Conservation (phyloP, 2,113 vertebrate genomes). For the Acanthochromis polyacanthus region DNA sequence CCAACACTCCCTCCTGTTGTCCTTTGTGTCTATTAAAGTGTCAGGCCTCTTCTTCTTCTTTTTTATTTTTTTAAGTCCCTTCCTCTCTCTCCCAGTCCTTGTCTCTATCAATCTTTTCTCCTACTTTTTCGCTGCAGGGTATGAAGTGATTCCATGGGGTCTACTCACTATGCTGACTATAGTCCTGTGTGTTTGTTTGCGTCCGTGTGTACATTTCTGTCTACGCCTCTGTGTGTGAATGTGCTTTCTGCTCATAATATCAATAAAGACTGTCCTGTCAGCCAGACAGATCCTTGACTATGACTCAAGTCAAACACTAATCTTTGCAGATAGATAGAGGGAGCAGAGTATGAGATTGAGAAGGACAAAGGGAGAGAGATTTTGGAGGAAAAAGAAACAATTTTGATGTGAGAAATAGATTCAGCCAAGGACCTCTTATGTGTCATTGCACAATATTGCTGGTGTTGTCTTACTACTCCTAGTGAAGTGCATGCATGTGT, state of each 20-base stretch:
- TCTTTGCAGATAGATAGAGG: conserved; percentile 15
- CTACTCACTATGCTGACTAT: conserved; percentile 19
- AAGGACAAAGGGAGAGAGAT: background rate
- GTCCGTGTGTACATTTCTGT: conserved; percentile 22
- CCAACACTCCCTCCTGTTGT: conserved; percentile 13
- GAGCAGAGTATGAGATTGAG: background rate
- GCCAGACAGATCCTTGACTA: conserved; percentile 22
- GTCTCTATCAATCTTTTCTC: conserved; percentile 24
- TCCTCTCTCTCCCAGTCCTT: conserved; percentile 29
- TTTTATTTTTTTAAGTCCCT: conserved; percentile 4
- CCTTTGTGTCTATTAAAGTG: conserved; percentile 54
- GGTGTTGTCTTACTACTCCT: conserved; percentile 26
- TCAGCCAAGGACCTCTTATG: conserved; percentile 9
- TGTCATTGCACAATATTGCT: conserved; percentile 48
- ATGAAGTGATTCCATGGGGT: conserved; percentile 31
- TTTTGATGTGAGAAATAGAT: conserved; percentile 16
- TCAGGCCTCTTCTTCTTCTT: conserved; percentile 15
- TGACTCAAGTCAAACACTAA: conserved; percentile 35
- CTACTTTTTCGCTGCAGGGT: conserved; percentile 26
- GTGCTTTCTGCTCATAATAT: conserved; percentile 36
- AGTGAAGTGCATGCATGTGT: conserved; percentile 36
- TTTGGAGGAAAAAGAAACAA: background rate
- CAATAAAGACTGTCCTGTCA: conserved; percentile 25
- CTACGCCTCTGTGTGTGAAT: background rate
- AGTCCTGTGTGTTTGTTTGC: conserved; percentile 22